A percentile compares a stretch with the other conserved stretches of the same genome.
These are phyloP conservation scores for Ectobius pallidus DNA, from an alignment of 2,888 invertebrate genomes.

Conservation along the genomic window DNA sequence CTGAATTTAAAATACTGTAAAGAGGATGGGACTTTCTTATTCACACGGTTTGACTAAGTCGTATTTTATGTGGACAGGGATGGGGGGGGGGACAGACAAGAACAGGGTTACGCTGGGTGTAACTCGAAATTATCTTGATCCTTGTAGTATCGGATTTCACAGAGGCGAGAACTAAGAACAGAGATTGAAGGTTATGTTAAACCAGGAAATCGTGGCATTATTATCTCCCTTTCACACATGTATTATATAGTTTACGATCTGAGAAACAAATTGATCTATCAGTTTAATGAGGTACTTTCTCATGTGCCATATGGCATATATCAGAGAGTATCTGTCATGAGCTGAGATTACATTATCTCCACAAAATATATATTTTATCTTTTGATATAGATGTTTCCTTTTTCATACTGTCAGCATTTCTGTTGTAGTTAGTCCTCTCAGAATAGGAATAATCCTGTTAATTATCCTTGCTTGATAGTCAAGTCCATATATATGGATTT, in stretches of 20 bases:
- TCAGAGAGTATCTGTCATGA: neutral
- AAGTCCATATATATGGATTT: too few species aligned
- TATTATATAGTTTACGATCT: conserved; percentile 14
- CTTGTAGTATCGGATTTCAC: conserved; percentile 1
- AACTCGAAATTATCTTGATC: neutral
- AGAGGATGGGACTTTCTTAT: neutral
- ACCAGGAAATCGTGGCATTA: neutral
- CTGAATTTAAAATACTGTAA: conserved; percentile 12
- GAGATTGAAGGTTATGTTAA: conserved; percentile 2
- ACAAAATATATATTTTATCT: neutral
- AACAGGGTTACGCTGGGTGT: neutral
- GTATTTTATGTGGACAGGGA: too few species aligned
- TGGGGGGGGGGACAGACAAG: neutral
- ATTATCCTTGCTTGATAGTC: too few species aligned
- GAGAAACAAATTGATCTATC: neutral
- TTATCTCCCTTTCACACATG: neutral
- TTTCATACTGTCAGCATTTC: neutral
- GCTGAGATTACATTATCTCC: neutral
- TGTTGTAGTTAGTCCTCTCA: too few species aligned
- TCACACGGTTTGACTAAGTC: conserved; percentile 3
- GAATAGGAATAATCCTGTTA: too few species aligned
- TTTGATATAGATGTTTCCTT: neutral
- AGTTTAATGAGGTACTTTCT: neutral
- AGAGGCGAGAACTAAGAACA: too few species aligned
- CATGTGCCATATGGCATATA: neutral